A percentile compares a stretch with the other conserved stretches of the same genome.
Evolutionary conservation across 2,113 vertebrate species (phyloP).

Genomic region (Morone chrysops): DNA sequence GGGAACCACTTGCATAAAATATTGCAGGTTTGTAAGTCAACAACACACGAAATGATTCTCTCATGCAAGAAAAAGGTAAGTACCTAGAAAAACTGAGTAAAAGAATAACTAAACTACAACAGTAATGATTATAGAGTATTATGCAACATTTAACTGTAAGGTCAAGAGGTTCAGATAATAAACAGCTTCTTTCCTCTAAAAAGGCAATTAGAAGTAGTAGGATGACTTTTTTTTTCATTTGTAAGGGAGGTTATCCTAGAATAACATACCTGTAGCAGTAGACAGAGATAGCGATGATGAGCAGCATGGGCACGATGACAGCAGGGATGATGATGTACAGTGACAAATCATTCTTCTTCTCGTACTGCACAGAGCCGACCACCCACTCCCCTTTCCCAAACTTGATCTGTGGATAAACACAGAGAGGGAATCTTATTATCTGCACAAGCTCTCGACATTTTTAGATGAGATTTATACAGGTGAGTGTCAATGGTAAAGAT

Average conservation of each 20-base stretch:
- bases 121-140: neutral
- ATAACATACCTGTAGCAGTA: slow-evolving; percentile 93
- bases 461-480: slow-evolving; percentile 23
- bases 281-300: slow-evolving; percentile 89
- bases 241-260: neutral
- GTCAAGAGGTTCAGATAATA: neutral
- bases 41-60: neutral
- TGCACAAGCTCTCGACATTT: slow-evolving; percentile 8
- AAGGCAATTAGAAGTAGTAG: neutral
- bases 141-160: neutral
- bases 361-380: slow-evolving; percentile 91
- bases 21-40: neutral
- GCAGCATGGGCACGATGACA: slow-evolving; percentile 93
- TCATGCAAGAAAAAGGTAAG: neutral
- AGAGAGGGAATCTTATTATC: slow-evolving; percentile 30
- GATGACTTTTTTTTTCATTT: neutral
- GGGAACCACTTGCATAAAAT: neutral
- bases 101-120: neutral
- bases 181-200: neutral
- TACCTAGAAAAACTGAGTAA: neutral
- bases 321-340: slow-evolving; percentile 94
- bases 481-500: slow-evolving; percentile 13
- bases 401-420: slow-evolving; percentile 87
- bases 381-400: slow-evolving; percentile 94
- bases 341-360: slow-evolving; percentile 87